Evolutionary conservation across 2,797 vertebrate genomes (phyloP), one percentile per base, ranked within the genome.

Genomic region (Protonibea diacanthus): DNA sequence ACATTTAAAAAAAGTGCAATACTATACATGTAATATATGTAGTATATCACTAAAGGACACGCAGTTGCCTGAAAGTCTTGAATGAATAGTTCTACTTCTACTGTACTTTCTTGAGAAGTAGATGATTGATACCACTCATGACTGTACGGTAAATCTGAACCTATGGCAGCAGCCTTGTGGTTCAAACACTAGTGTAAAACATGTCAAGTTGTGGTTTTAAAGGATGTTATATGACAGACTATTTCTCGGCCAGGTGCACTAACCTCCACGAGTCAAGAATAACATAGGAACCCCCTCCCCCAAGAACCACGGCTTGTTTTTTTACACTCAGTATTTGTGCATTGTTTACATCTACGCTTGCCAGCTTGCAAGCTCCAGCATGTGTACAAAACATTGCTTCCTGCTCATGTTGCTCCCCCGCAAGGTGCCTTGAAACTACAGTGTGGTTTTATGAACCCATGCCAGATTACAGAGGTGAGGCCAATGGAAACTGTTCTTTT

Each of bases 401-500:
- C 4, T 18, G 1, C 40, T n/a, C 4, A 18, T 3, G 12, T 14
- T 18, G 20, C 10, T 53, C 18, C 5, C 42, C 33, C 7, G 49
- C 13, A 53, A 21, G 20, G 18, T 17, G 6, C 14, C 6, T 47
- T 48, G 13, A 48, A 71, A 13, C 15, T 74, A 9, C 56, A 47
- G 48, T 12, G 27, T 8, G 20, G 7, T 62, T 72, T 60, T 23
- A 23, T 21, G 15, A 45, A 57, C 5, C 4, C 12, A 20, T 52
- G 11, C 21, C 13, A 66, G 21, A 27, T 49, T 55, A 58, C 45
- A 70, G 23, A 71, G 71, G 44, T 60, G 13, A 57, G 29, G 13
- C 33, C 52, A 14, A 58, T 44, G 33, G 21, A 65, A 64, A 66
- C 20, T 70, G 15, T 71, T 42, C 1, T 62, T 72, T 72, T 76